Conservation (phyloP, 2,888 invertebrate species). For the Aethes cnicana region DNA sequence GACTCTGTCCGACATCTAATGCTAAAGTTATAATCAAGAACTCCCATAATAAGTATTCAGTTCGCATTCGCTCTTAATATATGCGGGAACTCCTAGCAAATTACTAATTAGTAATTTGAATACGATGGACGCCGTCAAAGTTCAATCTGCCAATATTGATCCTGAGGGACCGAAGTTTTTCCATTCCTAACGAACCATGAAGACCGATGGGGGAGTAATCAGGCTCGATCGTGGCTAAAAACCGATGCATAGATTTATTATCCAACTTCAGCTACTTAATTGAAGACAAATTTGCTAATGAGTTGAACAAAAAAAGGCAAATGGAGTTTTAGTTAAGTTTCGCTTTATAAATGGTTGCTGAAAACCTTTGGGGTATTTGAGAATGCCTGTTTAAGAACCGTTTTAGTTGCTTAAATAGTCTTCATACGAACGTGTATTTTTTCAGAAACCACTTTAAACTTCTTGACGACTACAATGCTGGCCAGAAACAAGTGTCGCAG, state of each 20-base stretch:
- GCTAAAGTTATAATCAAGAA: too few species aligned
- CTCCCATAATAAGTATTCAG: constrained; percentile 25
- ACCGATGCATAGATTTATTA: constrained; percentile 35
- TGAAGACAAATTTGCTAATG: constrained; percentile 24
- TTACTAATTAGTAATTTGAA: constrained; percentile 56
- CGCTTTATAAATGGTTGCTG: too few species aligned
- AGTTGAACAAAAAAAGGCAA: constrained; percentile 12
- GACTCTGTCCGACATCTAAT: too few species aligned
- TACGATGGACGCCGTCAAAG: constrained; percentile 51
- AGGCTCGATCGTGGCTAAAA: constrained; percentile 40
- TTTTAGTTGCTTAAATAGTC: too few species aligned
- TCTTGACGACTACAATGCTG: constrained; percentile 12
- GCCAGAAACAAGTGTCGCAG: constrained; percentile 44
- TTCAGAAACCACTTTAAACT: too few species aligned
- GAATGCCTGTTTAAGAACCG: too few species aligned
- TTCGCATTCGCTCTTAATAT: constrained; percentile 37
- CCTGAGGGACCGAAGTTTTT: constrained; percentile 62
- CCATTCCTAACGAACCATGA: constrained; percentile 67
- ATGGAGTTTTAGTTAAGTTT: neutral
- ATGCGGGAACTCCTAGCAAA: constrained; percentile 48
- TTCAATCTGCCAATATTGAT: constrained; percentile 69
- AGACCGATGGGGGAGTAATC: constrained; percentile 53
- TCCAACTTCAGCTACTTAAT: constrained; percentile 23
- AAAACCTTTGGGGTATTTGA: too few species aligned
- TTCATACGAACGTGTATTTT: too few species aligned